These are phyloP conservation scores for Gymnothorax javanicus DNA, from an alignment of 2,797 vertebrate genomes.

Conservation along the genomic window DNA sequence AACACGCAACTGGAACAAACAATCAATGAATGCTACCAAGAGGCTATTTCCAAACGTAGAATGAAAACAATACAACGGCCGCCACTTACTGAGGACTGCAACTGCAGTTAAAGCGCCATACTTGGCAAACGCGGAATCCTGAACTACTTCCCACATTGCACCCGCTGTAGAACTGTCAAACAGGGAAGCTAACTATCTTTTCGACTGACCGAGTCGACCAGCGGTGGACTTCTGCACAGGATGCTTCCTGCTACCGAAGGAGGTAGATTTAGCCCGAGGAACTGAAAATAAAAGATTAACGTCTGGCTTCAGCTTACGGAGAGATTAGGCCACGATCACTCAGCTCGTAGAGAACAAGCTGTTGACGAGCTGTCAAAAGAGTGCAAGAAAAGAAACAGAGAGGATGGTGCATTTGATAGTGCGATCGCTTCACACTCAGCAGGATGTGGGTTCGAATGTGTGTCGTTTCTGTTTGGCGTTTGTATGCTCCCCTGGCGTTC, in stretches of 20 bases:
- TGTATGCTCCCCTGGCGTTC: too few species aligned
- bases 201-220: background rate
- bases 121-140: slow-evolving; percentile 42
- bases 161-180: slow-evolving; percentile 2
- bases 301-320: slow-evolving; percentile 31
- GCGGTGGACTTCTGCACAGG: slow-evolving; percentile 17
- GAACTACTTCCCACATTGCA: slow-evolving; percentile 44
- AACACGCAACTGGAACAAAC: background rate
- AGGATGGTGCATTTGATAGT: too few species aligned
- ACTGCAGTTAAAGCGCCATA: slow-evolving; percentile 50
- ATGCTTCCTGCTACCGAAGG: slow-evolving; percentile 17
- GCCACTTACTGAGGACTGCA: slow-evolving; percentile 56
- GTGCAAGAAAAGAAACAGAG: background rate
- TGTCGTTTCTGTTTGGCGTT: too few species aligned
- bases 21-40: background rate
- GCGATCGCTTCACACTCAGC: too few species aligned
- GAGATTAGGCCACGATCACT: slow-evolving; percentile 24
- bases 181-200: background rate
- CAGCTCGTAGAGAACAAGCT: background rate
- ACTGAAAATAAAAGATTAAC: slow-evolving; percentile 43
- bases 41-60: background rate
- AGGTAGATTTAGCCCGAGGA: slow-evolving; percentile 39
- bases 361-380: background rate
- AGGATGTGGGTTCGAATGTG: too few species aligned
- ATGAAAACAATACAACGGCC: background rate